Conservation (phyloP, 2,113 vertebrate species). For the Poeciliopsis occidentalis region DNA sequence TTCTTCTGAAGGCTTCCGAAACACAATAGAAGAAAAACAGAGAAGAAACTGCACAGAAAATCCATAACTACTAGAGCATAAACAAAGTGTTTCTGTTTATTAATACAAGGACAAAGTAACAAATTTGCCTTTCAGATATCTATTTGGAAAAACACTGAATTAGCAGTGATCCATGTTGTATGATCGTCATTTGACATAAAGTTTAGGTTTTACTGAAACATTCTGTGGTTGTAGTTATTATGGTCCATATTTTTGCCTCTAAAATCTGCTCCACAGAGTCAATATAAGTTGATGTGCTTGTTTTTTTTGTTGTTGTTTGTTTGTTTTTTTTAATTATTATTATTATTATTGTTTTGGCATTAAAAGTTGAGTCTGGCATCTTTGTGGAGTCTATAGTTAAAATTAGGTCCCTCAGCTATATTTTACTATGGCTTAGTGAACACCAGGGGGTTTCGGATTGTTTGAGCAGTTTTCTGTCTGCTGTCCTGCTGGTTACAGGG, state of each 20-base stretch:
- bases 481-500: not conserved
- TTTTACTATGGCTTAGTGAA: not conserved
- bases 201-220: not conserved
- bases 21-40: constrained; percentile 26
- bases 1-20: constrained; percentile 18
- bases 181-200: too few species aligned
- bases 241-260: not conserved
- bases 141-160: too few species aligned
- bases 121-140: too few species aligned
- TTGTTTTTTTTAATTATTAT: too few species aligned
- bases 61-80: not conserved
- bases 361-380: too few species aligned
- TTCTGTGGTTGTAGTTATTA: not conserved
- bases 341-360: too few species aligned
- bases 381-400: too few species aligned
- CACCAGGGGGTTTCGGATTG: not conserved
- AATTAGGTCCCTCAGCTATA: not conserved
- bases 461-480: not conserved
- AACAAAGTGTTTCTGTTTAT: not conserved
- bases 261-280: not conserved
- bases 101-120: too few species aligned
- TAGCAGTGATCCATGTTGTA: too few species aligned
- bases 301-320: too few species aligned
- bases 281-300: not conserved
- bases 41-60: not conserved